Evolutionary conservation across 2,113 vertebrate genomes (phyloP).

Genomic region (Larimichthys crocea): DNA sequence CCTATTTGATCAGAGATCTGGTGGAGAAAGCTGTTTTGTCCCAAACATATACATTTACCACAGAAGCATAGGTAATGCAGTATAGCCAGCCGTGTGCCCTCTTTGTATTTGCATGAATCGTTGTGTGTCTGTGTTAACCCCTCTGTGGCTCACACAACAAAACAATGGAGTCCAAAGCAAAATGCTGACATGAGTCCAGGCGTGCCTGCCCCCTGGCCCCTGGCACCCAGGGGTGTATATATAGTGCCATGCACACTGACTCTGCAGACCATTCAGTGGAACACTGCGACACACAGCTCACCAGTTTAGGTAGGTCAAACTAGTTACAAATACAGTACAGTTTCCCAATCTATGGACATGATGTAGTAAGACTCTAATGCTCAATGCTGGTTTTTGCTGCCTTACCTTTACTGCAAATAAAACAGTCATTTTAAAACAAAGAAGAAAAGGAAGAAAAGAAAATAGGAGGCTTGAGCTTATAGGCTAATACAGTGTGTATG

Average conservation of each 20-base stretch:
- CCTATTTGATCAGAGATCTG: neutral
- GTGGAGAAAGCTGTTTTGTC: neutral
- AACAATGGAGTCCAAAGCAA: conserved; percentile 84
- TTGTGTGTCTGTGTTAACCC: conserved; percentile 68
- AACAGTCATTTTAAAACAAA: conserved; percentile 5
- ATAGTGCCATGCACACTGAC: conserved; percentile 73
- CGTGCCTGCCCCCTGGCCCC: conserved; percentile 52
- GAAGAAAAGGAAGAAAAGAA: conserved; percentile 12
- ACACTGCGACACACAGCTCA: conserved; percentile 76
- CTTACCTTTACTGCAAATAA: conserved; percentile 8
- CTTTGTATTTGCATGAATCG: conserved; percentile 71
- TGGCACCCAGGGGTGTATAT: conserved; percentile 73
- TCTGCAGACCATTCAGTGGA: conserved; percentile 79
- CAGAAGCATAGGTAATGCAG: conserved; percentile 6
- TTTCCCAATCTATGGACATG: conserved; percentile 38
- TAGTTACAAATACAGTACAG: conserved; percentile 50
- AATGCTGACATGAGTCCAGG: conserved; percentile 83
- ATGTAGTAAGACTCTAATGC: conserved; percentile 10
- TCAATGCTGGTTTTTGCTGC: no score
- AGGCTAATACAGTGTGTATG: neutral
- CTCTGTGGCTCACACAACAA: conserved; percentile 70
- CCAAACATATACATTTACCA: conserved; percentile 34
- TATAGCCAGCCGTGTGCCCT: neutral
- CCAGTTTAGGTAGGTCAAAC: conserved; percentile 80
- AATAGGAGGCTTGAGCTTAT: neutral